Base-by-base conservation (phyloP, 2,888 invertebrate species). In the Acleris emargana region DNA sequence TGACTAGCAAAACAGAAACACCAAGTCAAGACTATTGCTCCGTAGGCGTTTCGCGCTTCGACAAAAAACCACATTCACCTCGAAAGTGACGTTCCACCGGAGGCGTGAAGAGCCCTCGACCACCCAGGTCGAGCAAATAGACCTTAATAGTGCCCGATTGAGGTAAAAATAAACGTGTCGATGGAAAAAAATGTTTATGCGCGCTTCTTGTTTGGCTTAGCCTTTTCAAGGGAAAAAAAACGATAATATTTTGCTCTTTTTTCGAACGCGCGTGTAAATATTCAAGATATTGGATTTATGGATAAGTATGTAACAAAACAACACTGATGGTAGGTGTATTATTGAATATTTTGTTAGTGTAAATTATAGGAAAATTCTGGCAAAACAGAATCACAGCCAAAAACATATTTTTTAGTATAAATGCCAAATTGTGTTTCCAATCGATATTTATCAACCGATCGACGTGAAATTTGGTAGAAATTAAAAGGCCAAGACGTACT, bases 41-140 rank as follows among this genome's bases (percentile, higher is more conserved):
- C 62, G 77, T 73, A 72, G 75, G 77, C 75, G 79, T 77, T 80
- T 75, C 73, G 76, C 82, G 75, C 72, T 72, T 74, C 76, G 72
- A 78, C 74, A 74, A 68, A 69, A 70, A 69, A 67, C 67, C 64
- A 68, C 67, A 67, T 62, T 58, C 67, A 67, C 58, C 58, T 54
- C 55, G 63, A 59, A 72, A 73, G 73, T 68, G 70, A 69, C 71
- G 68, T 54, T 55, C 62, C 57, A 58, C 61, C 59, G 64, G 60
- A 70, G 71, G 68, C 70, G 71, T 71, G 66, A 68, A 72, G 72
- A 32, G 71, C 71, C 45, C 71, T 74, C 67, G 61, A 69, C 72
- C 72, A 72, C 72, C 72, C 72, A 72, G 67, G 68, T 67, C 64
- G 73, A 60, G 64, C 59, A 66, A 75, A 76, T 73, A 76, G 61